Base-by-base conservation (phyloP, 2,797 vertebrate species). In the Dromococcyx pavoninus region DNA sequence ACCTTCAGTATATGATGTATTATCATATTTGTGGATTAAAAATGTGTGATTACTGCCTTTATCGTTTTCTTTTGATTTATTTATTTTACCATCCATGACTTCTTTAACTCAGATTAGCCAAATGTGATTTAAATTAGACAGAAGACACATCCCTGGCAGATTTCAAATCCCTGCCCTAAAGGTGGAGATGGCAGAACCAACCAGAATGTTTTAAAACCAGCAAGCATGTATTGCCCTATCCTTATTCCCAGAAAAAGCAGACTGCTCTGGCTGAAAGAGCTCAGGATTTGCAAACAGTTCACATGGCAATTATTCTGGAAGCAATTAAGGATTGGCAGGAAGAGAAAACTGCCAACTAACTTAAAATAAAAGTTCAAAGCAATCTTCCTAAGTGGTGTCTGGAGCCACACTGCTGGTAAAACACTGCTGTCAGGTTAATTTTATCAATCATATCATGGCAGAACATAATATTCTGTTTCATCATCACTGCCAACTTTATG, bases 11-110 rank as follows among this genome's bases (percentile, higher is more conserved):
- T 89, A 96, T 95, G 96, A 96, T 86, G 91, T 89, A 92, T 93
- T 96, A 94, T 93, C 95, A 96, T 91, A 95, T 90, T 95, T 95
- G 95, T 96, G 83, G 86, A 97, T 97, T 95, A 97, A 97, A 97
- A 83, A 75, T 93, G 82, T 91, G 91, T 96, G 95, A 91, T 95
- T 90, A 93, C 91, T 96, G 95, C 82, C 80, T 53, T 86, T 89
- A 66, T 32, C 56, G 80, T 35, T 89, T 79, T 77, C 32, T 67
- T 88, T 91, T 27, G 24, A 62, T 82, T 93, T 76, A 75, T 71
- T 86, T 72, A 77, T 93, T 95, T 90, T 54, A 30, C 25, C 32
- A 53, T n/a, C 11, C 46, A 9, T 28, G 1, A n/a, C 2, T 2
- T 4, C 32, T 35, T 79, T 41, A 80, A 61, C 19, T 71, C 74